Evolutionary conservation across 2,113 vertebrate genomes (phyloP).

Genomic region (Cyphomyrus plagiostoma): DNA sequence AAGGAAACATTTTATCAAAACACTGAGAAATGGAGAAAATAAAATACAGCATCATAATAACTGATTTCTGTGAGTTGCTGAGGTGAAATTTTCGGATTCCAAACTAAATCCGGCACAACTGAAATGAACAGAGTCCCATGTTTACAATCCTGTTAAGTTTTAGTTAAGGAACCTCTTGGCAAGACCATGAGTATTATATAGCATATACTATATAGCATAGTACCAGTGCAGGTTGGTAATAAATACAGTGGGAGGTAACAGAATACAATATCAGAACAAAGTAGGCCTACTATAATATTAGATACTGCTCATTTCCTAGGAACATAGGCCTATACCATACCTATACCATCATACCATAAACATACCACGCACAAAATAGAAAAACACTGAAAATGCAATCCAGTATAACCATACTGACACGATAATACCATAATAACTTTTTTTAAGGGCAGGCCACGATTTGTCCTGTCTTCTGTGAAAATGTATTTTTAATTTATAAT

Average conservation of each 20-base stretch:
- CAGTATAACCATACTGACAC: background rate
- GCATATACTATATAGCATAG: background rate
- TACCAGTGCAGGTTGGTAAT: background rate
- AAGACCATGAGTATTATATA: background rate
- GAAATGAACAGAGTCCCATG: background rate
- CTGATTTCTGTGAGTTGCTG: background rate
- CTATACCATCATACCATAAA: too few species aligned
- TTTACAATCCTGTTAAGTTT: background rate
- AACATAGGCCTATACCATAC: background rate
- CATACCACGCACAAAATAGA: too few species aligned
- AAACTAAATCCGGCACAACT: background rate
- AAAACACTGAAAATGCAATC: too few species aligned
- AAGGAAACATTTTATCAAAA: background rate
- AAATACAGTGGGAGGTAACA: background rate
- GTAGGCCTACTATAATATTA: background rate
- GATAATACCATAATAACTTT: background rate
- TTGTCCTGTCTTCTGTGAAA: background rate
- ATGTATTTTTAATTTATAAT: too few species aligned
- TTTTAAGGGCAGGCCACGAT: too few species aligned
- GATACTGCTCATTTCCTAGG: background rate
- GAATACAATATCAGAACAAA: background rate
- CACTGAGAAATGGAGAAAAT: background rate
- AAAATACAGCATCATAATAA: background rate
- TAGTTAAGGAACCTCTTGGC: background rate
- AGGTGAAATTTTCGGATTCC: background rate